Evolutionary conservation across 2,797 vertebrate genomes (phyloP).

Genomic region (Myoxocephalus aenaeus): DNA sequence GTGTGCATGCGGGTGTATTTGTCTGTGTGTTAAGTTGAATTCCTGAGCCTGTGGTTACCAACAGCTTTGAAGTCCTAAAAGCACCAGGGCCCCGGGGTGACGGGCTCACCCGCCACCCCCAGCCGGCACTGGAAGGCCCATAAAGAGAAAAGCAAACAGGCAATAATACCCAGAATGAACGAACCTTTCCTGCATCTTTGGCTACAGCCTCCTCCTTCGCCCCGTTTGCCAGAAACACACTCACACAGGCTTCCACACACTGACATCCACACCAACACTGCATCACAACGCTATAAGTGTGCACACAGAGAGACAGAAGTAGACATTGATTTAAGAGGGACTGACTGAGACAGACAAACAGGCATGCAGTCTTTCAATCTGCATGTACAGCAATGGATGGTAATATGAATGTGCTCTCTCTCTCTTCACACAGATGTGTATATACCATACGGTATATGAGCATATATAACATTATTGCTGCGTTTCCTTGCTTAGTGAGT

Average conservation of each 20-base stretch:
- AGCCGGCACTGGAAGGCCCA: conserved; percentile 70
- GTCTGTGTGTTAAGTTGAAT: conserved; percentile 75
- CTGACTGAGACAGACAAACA: conserved; percentile 21
- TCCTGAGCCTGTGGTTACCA: conserved; percentile 85
- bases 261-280: not conserved
- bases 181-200: conserved; percentile 78
- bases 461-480: conserved; percentile 29
- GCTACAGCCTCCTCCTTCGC: conserved; percentile 55
- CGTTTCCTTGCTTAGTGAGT: conserved; percentile 47
- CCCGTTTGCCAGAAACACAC: conserved; percentile 25
- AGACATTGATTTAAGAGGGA: conserved; percentile 25
- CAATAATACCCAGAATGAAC: conserved; percentile 80
- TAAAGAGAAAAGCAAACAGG: conserved; percentile 84
- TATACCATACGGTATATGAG: conserved; percentile 3
- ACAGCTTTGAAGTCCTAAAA: conserved; percentile 82
- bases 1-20: conserved; percentile 33
- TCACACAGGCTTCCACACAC: not conserved
- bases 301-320: conserved; percentile 3
- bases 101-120: conserved; percentile 71
- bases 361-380: conserved; percentile 22
- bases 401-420: conserved; percentile 12
- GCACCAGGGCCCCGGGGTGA: conserved; percentile 68
- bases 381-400: not conserved
- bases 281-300: conserved; percentile 7
- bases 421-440: not conserved